Evolutionary conservation across 2,888 invertebrate genomes (phyloP), one percentile per base, ranked within the genome.

Genomic region (Uloborus plumipes): DNA sequence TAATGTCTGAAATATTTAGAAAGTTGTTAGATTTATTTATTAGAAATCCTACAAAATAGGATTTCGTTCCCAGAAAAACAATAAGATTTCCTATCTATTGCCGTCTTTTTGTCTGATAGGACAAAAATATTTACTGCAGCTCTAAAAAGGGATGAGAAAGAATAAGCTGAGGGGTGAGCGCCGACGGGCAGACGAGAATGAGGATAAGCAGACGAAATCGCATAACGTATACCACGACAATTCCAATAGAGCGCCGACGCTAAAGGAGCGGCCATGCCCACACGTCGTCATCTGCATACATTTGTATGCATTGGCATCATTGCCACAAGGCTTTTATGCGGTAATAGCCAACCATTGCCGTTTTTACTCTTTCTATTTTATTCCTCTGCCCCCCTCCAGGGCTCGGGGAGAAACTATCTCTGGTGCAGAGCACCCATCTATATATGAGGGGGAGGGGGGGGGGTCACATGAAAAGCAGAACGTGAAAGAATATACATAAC

Each of bases 301-400:
- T 81, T 81, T 81, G 80, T 81, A 81, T 81, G 80, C 80, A 81
- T 81, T 81, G 80, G 70, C 61, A 64, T 47, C 47, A 39, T 61
- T 76, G 64, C 70, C 64, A 65, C 20, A 70, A 74, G 80, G 79
- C 80, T 81, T 81, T 81, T 70, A 74, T 69, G 80, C 74, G 64
- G 80, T 81, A 81, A 81, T 81, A 74, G 80, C 80, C 61, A 50
- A 39, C 49, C 49, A n/a, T 47, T 20, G 50, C 49, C 47, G 39
- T 39, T 39, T 39, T 39, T 39, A 39, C 39, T 39, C 39, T 39
- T 39, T 39, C 65, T 49, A 47, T 50, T 49, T 50, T 49, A 64
- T 61, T 61, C 20, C 31, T 14, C 74, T 47, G 39, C 39, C 71
- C 39, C 15, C 55, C 26, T 51, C 47, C 39, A 11, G 39, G 39